A percentile compares a stretch with the other conserved stretches of the same genome.
phyloP scores from a whole-genome alignment of 2,888 invertebrate species.

The Drosophila fulvimacula region DNA sequence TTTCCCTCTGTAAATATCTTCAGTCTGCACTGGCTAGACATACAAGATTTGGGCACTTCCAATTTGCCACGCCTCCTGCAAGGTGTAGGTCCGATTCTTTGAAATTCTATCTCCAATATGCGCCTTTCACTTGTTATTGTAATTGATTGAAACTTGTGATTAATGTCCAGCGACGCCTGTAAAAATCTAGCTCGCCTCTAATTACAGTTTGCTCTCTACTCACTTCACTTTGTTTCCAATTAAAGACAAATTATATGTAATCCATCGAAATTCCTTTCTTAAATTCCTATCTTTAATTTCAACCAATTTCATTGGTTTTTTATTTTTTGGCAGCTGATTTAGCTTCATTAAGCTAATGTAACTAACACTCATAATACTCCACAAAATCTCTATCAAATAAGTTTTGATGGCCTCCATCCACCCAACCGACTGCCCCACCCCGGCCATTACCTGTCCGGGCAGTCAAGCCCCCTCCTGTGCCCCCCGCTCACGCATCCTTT shows the following conservation, averaged over 20 bases:
- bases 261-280: background rate
- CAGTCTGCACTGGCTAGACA: background rate
- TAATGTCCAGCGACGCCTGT: background rate
- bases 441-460: background rate
- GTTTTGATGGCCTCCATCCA: background rate
- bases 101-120: background rate
- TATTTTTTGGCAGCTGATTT: background rate
- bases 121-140: background rate
- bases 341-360: slow-evolving; percentile 9
- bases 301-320: background rate
- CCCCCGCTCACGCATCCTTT: background rate
- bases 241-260: background rate
- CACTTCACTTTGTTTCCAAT: background rate
- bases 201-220: background rate
- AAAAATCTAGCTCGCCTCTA: background rate
- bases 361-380: background rate
- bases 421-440: too few relatives aligned
- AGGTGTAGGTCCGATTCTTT: background rate
- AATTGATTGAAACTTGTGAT: background rate
- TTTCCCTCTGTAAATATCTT: background rate
- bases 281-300: background rate
- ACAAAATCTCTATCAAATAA: slow-evolving; percentile 5
- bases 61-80: background rate
- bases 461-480: background rate
- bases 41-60: background rate